Percentiles rank a stretch among this genome's conserved stretches.
Evolutionary conservation across 2,797 vertebrate genomes (phyloP).

Genomic region (Pseudochirops corinnae): DNA sequence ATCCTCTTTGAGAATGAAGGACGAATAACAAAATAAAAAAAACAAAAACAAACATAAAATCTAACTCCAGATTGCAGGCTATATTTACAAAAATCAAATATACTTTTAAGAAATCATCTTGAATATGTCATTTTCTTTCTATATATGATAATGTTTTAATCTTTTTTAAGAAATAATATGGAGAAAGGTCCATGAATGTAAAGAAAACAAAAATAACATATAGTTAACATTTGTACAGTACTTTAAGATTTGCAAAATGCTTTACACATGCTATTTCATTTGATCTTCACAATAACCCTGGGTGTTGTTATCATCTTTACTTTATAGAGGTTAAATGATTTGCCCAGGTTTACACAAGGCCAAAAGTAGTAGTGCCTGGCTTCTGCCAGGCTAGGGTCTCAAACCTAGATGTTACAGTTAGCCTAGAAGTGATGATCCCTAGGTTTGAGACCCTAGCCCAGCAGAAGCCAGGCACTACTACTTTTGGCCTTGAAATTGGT

Average conservation of each 20-base stretch:
- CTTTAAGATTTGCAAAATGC: neutral
- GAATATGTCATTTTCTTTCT: neutral
- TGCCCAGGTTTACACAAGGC: neutral
- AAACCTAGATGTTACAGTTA: neutral
- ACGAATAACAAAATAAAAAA: no score
- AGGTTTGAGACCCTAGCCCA: neutral
- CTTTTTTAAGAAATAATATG: neutral
- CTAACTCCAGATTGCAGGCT: neutral
- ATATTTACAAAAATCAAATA: neutral
- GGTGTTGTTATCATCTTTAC: neutral
- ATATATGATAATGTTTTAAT: neutral
- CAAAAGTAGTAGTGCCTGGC: no score
- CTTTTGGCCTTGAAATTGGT: neutral
- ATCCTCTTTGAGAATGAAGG: no score
- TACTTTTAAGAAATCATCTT: neutral
- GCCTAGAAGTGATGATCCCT: neutral
- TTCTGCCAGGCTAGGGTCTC: no score
- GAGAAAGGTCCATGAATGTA: neutral
- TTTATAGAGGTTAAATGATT: neutral
- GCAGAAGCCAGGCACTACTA: neutral
- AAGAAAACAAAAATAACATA: neutral
- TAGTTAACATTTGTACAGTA: neutral
- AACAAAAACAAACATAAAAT: neutral
- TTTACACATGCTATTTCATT: neutral
- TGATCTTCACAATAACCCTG: neutral